These are phyloP conservation scores for Halictus ligatus DNA, from an alignment of 2,888 invertebrate species.

Conservation along the genomic window DNA sequence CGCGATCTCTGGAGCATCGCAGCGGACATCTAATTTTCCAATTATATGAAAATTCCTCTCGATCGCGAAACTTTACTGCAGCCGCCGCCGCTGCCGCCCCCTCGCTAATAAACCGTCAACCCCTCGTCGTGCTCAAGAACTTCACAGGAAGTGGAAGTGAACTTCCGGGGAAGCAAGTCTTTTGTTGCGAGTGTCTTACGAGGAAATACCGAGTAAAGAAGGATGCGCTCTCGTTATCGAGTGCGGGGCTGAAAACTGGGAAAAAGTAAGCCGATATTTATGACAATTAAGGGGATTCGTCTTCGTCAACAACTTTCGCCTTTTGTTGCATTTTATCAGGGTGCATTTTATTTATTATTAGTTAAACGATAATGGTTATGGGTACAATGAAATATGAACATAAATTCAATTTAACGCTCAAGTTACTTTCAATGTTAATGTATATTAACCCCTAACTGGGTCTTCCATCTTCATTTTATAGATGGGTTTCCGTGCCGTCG, in stretches of 20 bases:
- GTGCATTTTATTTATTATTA: too few species aligned
- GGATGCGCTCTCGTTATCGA: neutral
- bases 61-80: neutral
- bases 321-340: too few species aligned
- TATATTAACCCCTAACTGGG: too few species aligned
- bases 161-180: neutral
- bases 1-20: neutral
- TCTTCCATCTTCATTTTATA: too few species aligned
- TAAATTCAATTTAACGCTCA: too few species aligned
- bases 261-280: neutral
- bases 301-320: neutral
- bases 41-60: slow-evolving; percentile 1
- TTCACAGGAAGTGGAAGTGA: neutral
- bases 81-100: neutral
- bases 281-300: neutral
- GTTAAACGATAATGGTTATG: too few species aligned
- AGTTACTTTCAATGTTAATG: too few species aligned
- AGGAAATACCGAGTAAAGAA: neutral
- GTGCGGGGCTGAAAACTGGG: neutral
- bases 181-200: neutral
- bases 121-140: too few species aligned
- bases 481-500: too few species aligned
- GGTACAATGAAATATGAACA: too few species aligned
- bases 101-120: neutral
- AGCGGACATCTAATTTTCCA: slow-evolving; percentile 3